Evolutionary conservation across 2,888 invertebrate genomes (phyloP), one percentile per base, ranked within the genome.

Genomic region (Portevinia maculata): DNA sequence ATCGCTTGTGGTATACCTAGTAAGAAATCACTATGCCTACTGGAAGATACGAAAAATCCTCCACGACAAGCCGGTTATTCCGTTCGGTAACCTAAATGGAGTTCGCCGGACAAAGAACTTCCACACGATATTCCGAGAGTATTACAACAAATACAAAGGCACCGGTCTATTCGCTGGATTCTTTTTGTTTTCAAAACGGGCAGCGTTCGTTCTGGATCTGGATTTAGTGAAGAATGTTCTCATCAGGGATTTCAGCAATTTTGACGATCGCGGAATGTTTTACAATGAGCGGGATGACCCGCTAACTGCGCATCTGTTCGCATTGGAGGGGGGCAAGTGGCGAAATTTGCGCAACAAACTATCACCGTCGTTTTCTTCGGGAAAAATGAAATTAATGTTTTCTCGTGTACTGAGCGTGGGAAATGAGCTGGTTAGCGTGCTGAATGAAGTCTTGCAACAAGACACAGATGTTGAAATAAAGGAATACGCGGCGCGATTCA

Each of bases 401-500:
- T 85, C 87, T 0, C 86, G 86, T 0, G 67, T 90, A 8, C 17
- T 87, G 1, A 75, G 86, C 9, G 87, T 88, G 1, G 86, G 87
- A 0, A 50, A 70, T 0, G 73, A 85, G 15, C 85, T 91, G 91
- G 55, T 60, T 15, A 46, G 52, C 4, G 64, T 71, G 3, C 64
- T 85, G 9, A 17, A 53, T 3, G 69, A 85, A 39, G 6, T 44
- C 9, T 52, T 46, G 1, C 15, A 69, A 15, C 15, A 64, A 19
- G 64, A 84, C n/a, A 5, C 87, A 85, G 34, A 91, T 86, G 73
- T 92, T 87, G 91, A 89, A 69, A 86, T 89, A 0, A 90, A 89
- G 62, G 91, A 91, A 11, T 64, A 91, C 2, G 86, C 90, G 30
- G 90, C 91, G 0, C 89, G 91, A 21, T 92, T 90, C 69, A 92